Conservation (phyloP, 2,113 vertebrate species). For the Brachypteracias leptosomus region DNA sequence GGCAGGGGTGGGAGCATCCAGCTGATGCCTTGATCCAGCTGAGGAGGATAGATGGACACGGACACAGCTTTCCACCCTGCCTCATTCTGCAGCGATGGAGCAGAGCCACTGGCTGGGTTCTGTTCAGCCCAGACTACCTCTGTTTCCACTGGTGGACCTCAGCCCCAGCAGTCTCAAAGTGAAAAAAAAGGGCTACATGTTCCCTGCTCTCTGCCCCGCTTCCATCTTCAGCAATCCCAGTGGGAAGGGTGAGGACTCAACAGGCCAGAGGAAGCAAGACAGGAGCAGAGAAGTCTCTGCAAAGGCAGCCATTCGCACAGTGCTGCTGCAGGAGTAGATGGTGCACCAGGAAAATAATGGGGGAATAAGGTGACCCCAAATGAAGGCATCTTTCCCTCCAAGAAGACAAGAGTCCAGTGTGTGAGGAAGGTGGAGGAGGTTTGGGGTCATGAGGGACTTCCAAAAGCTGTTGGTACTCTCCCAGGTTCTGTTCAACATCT, state of each 20-base stretch:
- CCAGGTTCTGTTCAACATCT: not conserved
- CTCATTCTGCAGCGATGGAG: not conserved
- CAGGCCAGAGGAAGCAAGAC: not conserved
- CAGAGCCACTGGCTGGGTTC: not conserved
- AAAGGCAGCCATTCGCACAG: not conserved
- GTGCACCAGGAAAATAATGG: not conserved
- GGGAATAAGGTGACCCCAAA: not conserved
- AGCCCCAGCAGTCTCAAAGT: rapidly evolving
- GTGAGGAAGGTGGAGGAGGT: not conserved
- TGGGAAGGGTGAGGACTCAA: not conserved
- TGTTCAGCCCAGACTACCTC: rapidly evolving
- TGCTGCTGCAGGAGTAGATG: not conserved
- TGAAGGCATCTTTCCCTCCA: not conserved
- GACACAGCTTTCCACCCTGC: not conserved
- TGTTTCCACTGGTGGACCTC: not conserved
- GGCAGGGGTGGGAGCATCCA: not conserved
- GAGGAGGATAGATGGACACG: not conserved
- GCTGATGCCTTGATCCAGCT: conserved; percentile 10
- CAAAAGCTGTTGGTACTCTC: not conserved
- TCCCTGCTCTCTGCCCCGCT: not conserved
- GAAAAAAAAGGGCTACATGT: not conserved
- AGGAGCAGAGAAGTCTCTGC: not conserved
- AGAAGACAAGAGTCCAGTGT: not conserved
- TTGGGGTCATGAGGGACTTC: not conserved
- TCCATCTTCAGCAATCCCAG: not conserved